Conservation (phyloP, 2,113 vertebrate genomes). For the Phoenicopterus ruber region DNA sequence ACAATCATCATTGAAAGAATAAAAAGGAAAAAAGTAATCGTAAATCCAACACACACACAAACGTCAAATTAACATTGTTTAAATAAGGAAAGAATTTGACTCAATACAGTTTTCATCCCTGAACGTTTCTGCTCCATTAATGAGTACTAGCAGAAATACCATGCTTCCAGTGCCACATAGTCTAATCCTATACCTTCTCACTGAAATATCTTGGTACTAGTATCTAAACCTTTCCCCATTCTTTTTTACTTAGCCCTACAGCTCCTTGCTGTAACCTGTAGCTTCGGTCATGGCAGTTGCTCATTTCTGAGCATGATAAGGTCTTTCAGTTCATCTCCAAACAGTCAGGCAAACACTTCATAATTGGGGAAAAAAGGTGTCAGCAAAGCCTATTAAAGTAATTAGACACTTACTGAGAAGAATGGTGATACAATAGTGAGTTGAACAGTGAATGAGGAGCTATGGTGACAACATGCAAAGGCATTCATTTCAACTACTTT, state of each 20-base stretch:
- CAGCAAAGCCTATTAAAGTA: slow-evolving; percentile 1
- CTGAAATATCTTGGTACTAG: background rate
- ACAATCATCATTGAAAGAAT: background rate
- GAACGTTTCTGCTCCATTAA: background rate
- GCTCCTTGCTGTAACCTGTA: background rate
- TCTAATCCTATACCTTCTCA: background rate
- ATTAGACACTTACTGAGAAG: background rate
- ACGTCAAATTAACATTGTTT: background rate
- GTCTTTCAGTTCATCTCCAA: background rate
- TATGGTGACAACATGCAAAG: background rate
- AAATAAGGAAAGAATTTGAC: background rate
- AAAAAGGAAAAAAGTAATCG: background rate
- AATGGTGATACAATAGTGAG: background rate
- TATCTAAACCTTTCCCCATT: background rate
- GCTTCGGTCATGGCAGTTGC: background rate
- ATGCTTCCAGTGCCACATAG: background rate
- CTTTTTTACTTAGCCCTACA: background rate
- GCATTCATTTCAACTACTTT: slow-evolving; percentile 12
- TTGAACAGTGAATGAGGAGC: background rate
- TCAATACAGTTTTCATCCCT: background rate
- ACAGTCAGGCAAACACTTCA: background rate
- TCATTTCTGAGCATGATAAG: background rate
- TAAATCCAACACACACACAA: background rate
- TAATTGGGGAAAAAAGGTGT: background rate
- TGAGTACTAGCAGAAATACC: background rate